Percentiles rank a stretch among this genome's conserved stretches.
Evolutionary conservation across 2,113 vertebrate species (phyloP).

Genomic region (Isurus oxyrinchus): DNA sequence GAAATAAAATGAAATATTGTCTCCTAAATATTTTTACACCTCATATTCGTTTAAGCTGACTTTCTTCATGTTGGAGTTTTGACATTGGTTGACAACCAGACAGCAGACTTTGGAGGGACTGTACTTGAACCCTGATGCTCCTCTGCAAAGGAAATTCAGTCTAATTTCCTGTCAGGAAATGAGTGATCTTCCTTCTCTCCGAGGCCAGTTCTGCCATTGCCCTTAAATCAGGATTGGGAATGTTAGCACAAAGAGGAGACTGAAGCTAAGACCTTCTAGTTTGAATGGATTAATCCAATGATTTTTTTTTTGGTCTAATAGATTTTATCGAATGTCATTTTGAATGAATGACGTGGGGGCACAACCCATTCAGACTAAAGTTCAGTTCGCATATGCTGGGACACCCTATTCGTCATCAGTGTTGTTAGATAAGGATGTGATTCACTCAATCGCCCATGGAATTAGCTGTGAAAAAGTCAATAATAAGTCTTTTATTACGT

Average conservation of each 20-base stretch:
- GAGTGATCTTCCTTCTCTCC: background rate
- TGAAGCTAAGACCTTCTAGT: background rate
- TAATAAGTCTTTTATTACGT: conserved; percentile 50
- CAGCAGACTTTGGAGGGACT: background rate
- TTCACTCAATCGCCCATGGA: background rate
- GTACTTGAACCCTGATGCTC: background rate
- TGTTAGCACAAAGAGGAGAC: background rate
- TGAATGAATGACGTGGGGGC: background rate
- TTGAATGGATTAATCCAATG: background rate
- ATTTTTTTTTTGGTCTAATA: background rate
- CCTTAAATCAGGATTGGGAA: background rate
- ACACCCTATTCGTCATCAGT: background rate
- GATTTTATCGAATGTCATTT: background rate
- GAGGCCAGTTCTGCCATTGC: background rate
- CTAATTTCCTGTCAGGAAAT: background rate
- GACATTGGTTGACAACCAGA: background rate
- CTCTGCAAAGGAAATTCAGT: background rate
- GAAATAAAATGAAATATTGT: background rate
- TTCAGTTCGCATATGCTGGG: background rate
- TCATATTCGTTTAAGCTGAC: background rate
- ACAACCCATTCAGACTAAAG: background rate
- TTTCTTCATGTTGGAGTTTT: background rate
- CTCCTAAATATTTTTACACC: background rate
- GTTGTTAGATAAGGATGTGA: conserved; percentile 3
- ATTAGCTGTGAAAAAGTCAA: conserved; percentile 41